A percentile compares a stretch with the other conserved stretches of the same genome.
phyloP scores from a whole-genome alignment of 2,797 vertebrate species.

The Hydrolagus colliei region DNA sequence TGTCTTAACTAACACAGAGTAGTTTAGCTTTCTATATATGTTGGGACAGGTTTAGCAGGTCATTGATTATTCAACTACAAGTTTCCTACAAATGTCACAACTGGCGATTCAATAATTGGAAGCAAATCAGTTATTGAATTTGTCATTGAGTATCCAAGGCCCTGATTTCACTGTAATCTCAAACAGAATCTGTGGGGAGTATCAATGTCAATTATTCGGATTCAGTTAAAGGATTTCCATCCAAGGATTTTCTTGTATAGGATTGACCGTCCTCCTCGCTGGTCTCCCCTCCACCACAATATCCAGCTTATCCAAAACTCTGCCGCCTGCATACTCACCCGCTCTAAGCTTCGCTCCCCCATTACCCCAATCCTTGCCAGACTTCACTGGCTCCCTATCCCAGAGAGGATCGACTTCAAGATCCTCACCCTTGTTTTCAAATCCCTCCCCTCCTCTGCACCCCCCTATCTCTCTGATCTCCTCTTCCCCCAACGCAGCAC shows the following conservation, averaged over 20 bases:
- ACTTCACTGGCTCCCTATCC: too few relatives aligned
- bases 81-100: constrained; percentile 38
- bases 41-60: constrained; percentile 22
- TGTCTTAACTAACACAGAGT: background rate
- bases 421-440: too few relatives aligned
- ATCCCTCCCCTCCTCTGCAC: too few relatives aligned
- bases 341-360: too few relatives aligned
- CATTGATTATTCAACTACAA: constrained; percentile 34
- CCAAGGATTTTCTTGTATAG: background rate
- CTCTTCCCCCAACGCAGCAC: too few relatives aligned
- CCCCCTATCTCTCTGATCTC: too few relatives aligned
- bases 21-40: background rate
- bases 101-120: constrained; percentile 40
- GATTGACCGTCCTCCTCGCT: too few relatives aligned
- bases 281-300: too few relatives aligned
- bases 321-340: too few relatives aligned
- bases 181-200: constrained; percentile 41
- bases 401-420: too few relatives aligned
- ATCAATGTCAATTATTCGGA: constrained; percentile 30
- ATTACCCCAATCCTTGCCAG: too few relatives aligned
- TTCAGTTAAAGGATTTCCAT: constrained; percentile 33
- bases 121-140: constrained; percentile 41
- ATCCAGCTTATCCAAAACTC: too few relatives aligned
- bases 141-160: constrained; percentile 38
- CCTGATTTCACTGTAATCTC: constrained; percentile 35